Evolutionary conservation across 2,113 vertebrate genomes (phyloP).

Genomic region (Megaceryle torquata): DNA sequence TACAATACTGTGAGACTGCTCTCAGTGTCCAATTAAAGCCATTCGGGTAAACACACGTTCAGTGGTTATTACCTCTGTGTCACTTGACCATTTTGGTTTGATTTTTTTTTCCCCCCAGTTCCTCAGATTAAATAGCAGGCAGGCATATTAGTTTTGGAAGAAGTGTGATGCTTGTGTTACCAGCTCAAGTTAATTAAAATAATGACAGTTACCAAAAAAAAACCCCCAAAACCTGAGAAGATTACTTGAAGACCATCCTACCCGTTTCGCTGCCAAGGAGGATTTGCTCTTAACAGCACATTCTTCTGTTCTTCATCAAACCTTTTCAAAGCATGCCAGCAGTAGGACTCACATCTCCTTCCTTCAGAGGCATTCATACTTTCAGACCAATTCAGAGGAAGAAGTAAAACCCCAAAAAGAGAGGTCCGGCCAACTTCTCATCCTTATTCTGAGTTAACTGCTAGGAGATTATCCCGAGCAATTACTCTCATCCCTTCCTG

Average conservation of each 20-base stretch:
- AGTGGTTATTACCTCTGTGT: neutral
- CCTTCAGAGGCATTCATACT: neutral
- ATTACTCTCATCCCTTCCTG: neutral
- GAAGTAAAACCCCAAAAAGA: neutral
- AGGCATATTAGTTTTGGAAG: conserved; percentile 12
- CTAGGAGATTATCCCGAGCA: neutral
- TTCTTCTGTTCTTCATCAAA: neutral
- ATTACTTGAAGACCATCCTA: conserved; percentile 20
- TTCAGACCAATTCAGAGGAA: neutral
- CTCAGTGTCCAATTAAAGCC: neutral
- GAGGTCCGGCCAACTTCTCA: neutral
- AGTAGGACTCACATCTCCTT: neutral
- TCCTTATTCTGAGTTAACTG: neutral
- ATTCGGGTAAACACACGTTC: neutral
- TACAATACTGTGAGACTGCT: neutral
- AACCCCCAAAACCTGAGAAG: neutral
- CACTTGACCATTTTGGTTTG: neutral
- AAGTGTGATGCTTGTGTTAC: conserved; percentile 11
- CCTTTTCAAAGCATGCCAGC: neutral
- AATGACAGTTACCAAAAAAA: conserved; percentile 23
- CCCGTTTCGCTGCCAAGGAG: neutral
- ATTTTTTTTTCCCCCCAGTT: neutral
- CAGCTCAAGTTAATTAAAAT: conserved; percentile 25
- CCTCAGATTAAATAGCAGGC: conserved; percentile 41
- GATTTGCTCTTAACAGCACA: neutral